Evolutionary conservation across 1,140 invertebrate genomes (phyloP).

Genomic region (Tetragnatha versicolor): DNA sequence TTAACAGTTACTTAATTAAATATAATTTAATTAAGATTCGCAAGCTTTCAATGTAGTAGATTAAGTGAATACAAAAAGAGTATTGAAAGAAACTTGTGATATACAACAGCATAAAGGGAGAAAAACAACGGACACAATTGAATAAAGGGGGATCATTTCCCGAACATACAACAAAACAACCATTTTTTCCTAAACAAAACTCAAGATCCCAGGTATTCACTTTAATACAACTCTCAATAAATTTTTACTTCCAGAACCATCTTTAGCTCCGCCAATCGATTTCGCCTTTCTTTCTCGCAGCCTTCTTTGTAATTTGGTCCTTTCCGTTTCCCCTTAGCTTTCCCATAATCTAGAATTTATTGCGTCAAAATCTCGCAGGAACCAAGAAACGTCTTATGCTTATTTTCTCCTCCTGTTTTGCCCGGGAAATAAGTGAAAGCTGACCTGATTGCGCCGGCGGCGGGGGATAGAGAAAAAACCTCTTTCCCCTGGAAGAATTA

Average conservation of each 20-base stretch:
- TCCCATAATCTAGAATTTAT: slow-evolving; percentile 17
- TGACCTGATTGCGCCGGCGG: background rate
- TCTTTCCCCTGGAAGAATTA: too few relatives aligned
- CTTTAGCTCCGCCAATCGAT: slow-evolving; percentile 6
- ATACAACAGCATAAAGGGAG: too few relatives aligned
- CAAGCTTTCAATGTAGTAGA: too few relatives aligned
- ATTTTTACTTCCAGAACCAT: slow-evolving; percentile 1
- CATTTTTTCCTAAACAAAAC: too few relatives aligned
- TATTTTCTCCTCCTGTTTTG: background rate
- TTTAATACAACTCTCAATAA: slow-evolving; percentile 16
- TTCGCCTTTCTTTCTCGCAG: background rate
- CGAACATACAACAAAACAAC: too few relatives aligned
- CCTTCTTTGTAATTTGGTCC: slow-evolving; percentile 7
- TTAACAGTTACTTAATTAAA: too few relatives aligned
- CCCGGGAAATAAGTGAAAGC: slow-evolving; percentile 9
- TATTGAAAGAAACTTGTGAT: too few relatives aligned
- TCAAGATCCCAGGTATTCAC: slow-evolving; percentile 7
- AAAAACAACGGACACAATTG: too few relatives aligned
- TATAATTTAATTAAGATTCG: too few relatives aligned
- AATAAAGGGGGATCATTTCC: too few relatives aligned
- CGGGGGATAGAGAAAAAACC: too few relatives aligned
- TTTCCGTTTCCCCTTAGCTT: slow-evolving; percentile 9
- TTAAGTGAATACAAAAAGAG: too few relatives aligned
- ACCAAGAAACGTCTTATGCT: background rate
- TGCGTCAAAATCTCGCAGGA: slow-evolving; percentile 14